A percentile compares a stretch with the other conserved stretches of the same genome.
These are phyloP conservation scores for Hirudinaria manillensis DNA, from an alignment of 2,888 invertebrate species.

Conservation along the genomic window DNA sequence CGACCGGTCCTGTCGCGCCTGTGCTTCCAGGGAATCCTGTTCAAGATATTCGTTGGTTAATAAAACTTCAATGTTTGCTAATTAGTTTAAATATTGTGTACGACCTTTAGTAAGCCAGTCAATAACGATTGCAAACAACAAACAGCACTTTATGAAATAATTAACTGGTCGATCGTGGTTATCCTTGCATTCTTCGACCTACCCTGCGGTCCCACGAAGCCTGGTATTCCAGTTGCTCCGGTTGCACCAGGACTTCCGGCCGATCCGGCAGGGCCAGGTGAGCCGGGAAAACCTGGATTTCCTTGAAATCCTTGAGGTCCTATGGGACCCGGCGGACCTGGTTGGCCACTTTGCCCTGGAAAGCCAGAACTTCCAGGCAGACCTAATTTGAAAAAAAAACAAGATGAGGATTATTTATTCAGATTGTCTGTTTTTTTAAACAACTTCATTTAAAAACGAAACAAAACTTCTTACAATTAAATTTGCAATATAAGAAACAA, in stretches of 20 bases:
- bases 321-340: background rate
- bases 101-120: background rate
- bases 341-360: conserved; percentile 13
- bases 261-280: conserved; percentile 15
- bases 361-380: background rate
- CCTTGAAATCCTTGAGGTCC: conserved; percentile 28
- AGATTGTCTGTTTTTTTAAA: no score
- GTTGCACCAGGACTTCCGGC: conserved; percentile 16
- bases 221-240: conserved; percentile 16
- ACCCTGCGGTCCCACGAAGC: background rate
- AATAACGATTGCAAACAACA: background rate
- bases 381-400: no score
- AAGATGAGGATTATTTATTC: no score
- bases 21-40: conserved; percentile 30
- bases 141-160: background rate
- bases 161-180: no score
- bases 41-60: background rate
- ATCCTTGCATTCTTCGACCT: no score
- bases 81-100: background rate
- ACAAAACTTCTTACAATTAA: no score
- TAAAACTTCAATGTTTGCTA: background rate
- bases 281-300: conserved; percentile 21
- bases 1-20: conserved; percentile 33
- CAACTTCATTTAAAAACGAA: no score
- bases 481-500: no score